phyloP scores from a whole-genome alignment of 2,113 vertebrate genomes.

The Pachyramphus minor region DNA sequence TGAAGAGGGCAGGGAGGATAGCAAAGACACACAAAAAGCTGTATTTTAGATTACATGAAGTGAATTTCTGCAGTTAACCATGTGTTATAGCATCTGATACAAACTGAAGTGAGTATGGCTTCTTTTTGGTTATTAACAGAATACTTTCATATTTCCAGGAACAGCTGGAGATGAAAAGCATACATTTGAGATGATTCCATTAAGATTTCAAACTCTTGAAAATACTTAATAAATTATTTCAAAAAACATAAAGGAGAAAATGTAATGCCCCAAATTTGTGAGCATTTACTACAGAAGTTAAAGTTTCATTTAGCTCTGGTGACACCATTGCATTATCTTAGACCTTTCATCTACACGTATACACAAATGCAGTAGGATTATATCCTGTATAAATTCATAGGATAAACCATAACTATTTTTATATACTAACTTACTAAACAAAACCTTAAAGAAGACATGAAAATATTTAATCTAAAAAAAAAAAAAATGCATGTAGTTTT shows the following conservation, averaged over 20 bases:
- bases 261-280: accelerated
- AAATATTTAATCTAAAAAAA: background rate
- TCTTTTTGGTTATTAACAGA: background rate
- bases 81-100: background rate
- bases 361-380: background rate
- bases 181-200: background rate
- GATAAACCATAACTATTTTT: background rate
- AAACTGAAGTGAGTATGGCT: background rate
- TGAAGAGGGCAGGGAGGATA: background rate
- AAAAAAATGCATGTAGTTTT: background rate
- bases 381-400: background rate
- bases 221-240: background rate
- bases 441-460: background rate
- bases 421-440: background rate
- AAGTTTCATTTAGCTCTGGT: background rate
- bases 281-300: background rate
- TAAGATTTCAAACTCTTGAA: background rate
- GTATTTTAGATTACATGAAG: background rate
- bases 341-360: background rate
- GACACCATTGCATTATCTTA: background rate
- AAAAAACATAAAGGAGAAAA: background rate
- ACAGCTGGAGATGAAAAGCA: background rate
- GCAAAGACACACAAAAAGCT: background rate
- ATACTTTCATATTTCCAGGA: slow-evolving; percentile 11
- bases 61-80: background rate